Percentiles rank a stretch among this genome's conserved stretches.
Conservation (phyloP, 2,797 vertebrate genomes). For the Sebastes oblongus region DNA sequence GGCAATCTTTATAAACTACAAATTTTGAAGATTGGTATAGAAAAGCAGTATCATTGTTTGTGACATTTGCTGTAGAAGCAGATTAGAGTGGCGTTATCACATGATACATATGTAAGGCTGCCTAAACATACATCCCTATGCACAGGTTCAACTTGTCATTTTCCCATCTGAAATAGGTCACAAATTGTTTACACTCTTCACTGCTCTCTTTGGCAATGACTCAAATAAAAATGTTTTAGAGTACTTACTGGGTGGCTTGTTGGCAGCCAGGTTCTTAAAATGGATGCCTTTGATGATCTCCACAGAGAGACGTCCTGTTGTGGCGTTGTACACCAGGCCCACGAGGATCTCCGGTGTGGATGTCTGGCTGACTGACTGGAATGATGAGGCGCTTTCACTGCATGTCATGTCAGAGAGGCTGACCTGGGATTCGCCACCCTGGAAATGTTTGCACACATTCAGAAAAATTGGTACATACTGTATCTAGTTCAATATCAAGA, state of each 20-base stretch:
- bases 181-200: neutral
- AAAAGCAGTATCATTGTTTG: neutral
- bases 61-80: neutral
- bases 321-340: constrained; percentile 96
- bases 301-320: constrained; percentile 95
- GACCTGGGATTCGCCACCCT: constrained; percentile 94
- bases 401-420: constrained; percentile 94
- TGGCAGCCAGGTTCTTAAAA: constrained; percentile 96
- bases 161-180: neutral
- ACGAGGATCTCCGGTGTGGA: constrained; percentile 94
- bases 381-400: constrained; percentile 93
- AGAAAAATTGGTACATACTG: constrained; percentile 3
- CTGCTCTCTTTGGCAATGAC: constrained; percentile 63
- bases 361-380: constrained; percentile 92
- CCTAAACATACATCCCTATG: neutral
- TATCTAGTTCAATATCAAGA: neutral
- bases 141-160: constrained; percentile 16
- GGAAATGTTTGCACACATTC: constrained; percentile 35
- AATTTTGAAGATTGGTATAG: neutral
- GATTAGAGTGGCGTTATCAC: neutral
- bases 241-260: constrained; percentile 99
- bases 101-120: neutral
- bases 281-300: constrained; percentile 99
- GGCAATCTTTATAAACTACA: neutral
- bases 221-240: constrained; percentile 56